phyloP scores from a whole-genome alignment of 2,888 invertebrate genomes.

The Melipona bicolor region DNA sequence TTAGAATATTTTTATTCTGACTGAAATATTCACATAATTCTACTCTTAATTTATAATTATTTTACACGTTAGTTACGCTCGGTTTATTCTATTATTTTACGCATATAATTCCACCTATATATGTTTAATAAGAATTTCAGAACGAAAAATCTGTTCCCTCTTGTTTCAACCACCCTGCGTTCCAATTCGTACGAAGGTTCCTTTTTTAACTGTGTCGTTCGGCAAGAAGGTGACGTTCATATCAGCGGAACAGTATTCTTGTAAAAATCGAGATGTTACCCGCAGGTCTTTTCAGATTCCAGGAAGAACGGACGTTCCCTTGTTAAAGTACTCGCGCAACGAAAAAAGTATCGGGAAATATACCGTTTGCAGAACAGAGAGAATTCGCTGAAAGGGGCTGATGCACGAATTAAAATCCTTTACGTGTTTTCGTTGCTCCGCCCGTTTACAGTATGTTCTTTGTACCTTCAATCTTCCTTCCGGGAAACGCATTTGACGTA shows the following conservation, averaged over 20 bases:
- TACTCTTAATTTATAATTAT: too few relatives aligned
- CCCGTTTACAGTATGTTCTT: neutral
- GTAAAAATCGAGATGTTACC: slow-evolving; percentile 17
- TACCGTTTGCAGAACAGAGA: neutral
- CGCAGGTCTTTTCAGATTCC: neutral
- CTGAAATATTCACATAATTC: too few relatives aligned
- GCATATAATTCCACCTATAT: too few relatives aligned
- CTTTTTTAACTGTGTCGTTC: neutral
- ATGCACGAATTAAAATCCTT: slow-evolving; percentile 4
- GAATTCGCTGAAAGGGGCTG: neutral
- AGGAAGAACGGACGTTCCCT: neutral
- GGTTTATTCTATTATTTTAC: too few relatives aligned
- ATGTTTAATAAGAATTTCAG: neutral
- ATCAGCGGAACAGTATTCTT: neutral
- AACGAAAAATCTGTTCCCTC: neutral
- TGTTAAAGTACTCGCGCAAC: neutral
- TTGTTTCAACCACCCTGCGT: neutral
- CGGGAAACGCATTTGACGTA: neutral
- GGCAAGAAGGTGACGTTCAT: neutral
- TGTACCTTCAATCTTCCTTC: too few relatives aligned
- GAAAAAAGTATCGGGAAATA: neutral
- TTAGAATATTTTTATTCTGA: too few relatives aligned
- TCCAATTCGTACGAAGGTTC: neutral
- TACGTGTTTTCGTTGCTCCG: neutral
- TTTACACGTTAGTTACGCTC: too few relatives aligned